A percentile compares a stretch with the other conserved stretches of the same genome.
phyloP scores from a whole-genome alignment of 2,113 vertebrate species.

The Chaetops frenatus region DNA sequence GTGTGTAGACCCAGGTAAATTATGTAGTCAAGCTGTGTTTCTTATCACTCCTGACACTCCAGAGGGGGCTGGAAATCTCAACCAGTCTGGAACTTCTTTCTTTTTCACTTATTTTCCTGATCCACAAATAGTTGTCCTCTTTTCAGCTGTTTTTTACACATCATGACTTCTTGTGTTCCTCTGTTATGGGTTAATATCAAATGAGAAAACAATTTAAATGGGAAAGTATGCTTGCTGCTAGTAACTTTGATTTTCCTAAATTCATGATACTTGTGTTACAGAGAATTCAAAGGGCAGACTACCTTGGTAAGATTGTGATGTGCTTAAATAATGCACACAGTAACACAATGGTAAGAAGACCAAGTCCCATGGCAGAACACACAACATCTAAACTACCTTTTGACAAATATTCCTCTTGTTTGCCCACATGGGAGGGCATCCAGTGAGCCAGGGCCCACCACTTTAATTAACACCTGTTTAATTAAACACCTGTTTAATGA shows the following conservation, averaged over 20 bases:
- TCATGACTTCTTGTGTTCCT: neutral
- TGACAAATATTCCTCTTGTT: neutral
- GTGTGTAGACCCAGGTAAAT: neutral
- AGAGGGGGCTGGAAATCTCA: neutral
- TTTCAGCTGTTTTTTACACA: neutral
- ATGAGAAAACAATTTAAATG: neutral
- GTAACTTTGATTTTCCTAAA: neutral
- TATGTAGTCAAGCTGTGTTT: neutral
- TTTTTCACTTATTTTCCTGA: neutral
- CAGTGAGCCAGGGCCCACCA: neutral
- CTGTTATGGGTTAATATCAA: neutral
- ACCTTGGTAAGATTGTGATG: neutral
- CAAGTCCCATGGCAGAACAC: neutral
- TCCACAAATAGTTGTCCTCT: neutral
- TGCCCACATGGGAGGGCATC: rapidly evolving
- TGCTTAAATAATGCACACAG: neutral
- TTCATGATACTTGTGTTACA: rapidly evolving
- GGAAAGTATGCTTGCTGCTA: neutral
- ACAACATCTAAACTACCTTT: neutral
- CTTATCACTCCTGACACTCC: neutral
- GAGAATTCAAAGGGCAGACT: neutral
- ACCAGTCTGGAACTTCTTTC: neutral
- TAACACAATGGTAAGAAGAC: neutral
- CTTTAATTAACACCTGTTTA: too few species aligned
- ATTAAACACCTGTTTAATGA: neutral